A percentile compares a stretch with the other conserved stretches of the same genome.
phyloP scores from a whole-genome alignment of 2,888 invertebrate genomes.

The Acanthosoma haemorrhoidale region DNA sequence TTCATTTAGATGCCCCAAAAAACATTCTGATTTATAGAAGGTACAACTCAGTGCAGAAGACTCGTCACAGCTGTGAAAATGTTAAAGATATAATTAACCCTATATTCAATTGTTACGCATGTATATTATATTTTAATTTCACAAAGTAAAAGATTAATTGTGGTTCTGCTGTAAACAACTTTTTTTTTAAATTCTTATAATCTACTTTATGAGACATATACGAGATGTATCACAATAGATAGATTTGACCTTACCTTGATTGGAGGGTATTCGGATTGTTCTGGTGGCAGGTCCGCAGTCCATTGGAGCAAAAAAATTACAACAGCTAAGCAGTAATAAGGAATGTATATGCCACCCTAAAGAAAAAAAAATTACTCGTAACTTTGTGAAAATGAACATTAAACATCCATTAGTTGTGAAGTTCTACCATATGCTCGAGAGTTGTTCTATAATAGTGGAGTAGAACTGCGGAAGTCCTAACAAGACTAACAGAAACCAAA shows the following conservation, averaged over 20 bases:
- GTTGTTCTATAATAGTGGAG: conserved; percentile 48
- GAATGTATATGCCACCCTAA: conserved; percentile 6
- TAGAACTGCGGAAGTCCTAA: not conserved
- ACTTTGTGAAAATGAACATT: not conserved
- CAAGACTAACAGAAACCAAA: not conserved
- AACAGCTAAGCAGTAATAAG: not conserved
- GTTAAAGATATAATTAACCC: too few species aligned
- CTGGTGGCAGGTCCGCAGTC: not conserved
- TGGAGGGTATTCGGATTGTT: not conserved
- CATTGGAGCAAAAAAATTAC: not conserved
- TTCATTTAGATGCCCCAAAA: too few species aligned
- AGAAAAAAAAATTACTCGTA: conserved; percentile 46
- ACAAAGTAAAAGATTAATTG: too few species aligned
- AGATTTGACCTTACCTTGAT: not conserved
- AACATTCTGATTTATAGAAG: too few species aligned
- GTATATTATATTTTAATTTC: too few species aligned
- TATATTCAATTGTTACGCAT: too few species aligned
- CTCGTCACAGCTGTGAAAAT: too few species aligned
- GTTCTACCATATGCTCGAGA: not conserved
- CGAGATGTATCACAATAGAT: too few species aligned
- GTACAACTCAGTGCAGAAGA: too few species aligned
- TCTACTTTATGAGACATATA: too few species aligned
- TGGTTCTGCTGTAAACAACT: too few species aligned
- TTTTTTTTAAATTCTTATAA: too few species aligned
- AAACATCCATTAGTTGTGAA: not conserved